Evolutionary conservation across 2,888 invertebrate species (phyloP), one percentile per base, ranked within the genome.

Genomic region (Drosophila diplacantha): DNA sequence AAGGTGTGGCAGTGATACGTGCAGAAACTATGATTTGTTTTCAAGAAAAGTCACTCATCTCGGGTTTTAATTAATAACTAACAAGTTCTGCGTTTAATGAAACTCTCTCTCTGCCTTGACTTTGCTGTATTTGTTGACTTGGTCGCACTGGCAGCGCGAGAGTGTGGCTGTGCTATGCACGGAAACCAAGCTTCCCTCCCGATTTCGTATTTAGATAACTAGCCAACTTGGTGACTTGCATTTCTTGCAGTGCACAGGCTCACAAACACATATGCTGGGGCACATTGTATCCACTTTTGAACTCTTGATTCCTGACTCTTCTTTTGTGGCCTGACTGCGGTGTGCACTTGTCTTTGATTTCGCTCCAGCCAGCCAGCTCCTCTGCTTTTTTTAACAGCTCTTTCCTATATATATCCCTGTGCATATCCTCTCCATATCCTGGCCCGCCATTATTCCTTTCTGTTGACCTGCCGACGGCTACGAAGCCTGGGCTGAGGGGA

Each of bases 221-320:
- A 26, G 3, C 26, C 9, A 26, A 24, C 5, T 5, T 22, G 24
- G 16, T 35, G 8, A 16, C 3, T 4, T 8, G 8, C 3, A 12
- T 34, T 50, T 38, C 12, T 32, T 39, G 2, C 2, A 32, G 43
- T 61, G 49, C 32, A 8, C 11, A 3, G 11, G 11, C 53, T 46
- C 20, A 11, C 37, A 35, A 43, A 53, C 51, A 43, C 35, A 46
- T 18, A 43, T 29, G 47, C 29, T n/a, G 47, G 20, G 20, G 47
- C 56, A 51, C 50, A 53, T 49, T 67, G 70, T 63, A 60, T 34
- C 49, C 64, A 61, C 71, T 67, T 69, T 57, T 66, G 62, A 73
- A 73, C 73, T 75, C 67, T 68, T 72, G 82, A 68, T 80, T 80
- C 74, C 58, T 61, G 82, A 69, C 76, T 82, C 74, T 63, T 62